A percentile compares a stretch with the other conserved stretches of the same genome.
phyloP scores from a whole-genome alignment of 2,888 invertebrate species.

The Rhaphigaster nebulosa region DNA sequence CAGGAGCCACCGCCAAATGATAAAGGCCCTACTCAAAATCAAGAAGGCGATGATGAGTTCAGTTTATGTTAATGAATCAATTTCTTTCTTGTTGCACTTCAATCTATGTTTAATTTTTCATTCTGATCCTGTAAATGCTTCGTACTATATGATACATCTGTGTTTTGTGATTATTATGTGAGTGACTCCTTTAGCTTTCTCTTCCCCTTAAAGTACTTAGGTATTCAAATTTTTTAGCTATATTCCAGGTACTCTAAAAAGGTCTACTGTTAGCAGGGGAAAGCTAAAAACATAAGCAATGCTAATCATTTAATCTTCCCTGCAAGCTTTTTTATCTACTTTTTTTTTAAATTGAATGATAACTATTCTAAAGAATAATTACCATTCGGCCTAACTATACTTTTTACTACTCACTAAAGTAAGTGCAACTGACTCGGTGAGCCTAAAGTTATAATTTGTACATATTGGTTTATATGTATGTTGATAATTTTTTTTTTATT shows the following conservation, averaged over 20 bases:
- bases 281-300: constrained; percentile 8
- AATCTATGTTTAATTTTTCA: background rate
- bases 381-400: background rate
- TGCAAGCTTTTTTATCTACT: background rate
- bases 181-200: background rate
- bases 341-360: background rate
- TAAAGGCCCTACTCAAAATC: constrained; percentile 49
- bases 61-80: constrained; percentile 59
- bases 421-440: background rate
- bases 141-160: background rate
- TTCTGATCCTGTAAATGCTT: constrained; percentile 28
- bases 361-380: constrained; percentile 9
- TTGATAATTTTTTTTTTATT: constrained; percentile 11
- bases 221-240: background rate
- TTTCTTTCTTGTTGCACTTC: constrained; percentile 26
- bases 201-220: constrained; percentile 26
- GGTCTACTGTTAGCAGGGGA: background rate
- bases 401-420: background rate
- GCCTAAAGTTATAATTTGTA: constrained; percentile 3
- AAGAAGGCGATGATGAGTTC: constrained; percentile 61
- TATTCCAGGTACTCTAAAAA: background rate
- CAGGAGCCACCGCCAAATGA: constrained; percentile 58
- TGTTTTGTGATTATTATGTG: constrained; percentile 14
- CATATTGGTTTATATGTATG: constrained; percentile 11
- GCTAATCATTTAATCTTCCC: constrained; percentile 11